These are phyloP conservation scores for Melierax canorus DNA, from an alignment of 2,113 vertebrate species.

Conservation along the genomic window DNA sequence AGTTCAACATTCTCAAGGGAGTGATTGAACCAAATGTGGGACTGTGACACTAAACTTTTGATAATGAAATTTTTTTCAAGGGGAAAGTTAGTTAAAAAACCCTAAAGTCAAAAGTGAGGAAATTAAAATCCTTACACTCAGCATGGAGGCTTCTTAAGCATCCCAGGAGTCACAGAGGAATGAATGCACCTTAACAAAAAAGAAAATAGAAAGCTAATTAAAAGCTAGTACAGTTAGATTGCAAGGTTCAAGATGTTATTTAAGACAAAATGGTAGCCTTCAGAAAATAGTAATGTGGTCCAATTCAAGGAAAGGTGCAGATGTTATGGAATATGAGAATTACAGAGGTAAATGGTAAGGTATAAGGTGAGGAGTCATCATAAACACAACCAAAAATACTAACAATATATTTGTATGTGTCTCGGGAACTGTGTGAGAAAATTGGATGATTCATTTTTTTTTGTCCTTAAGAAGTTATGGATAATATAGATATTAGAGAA, in stretches of 20 bases:
- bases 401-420: background rate
- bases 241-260: background rate
- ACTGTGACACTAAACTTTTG: slow-evolving; percentile 58
- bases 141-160: slow-evolving; percentile 61
- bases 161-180: slow-evolving; percentile 56
- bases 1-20: slow-evolving; percentile 50
- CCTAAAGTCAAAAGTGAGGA: slow-evolving; percentile 56
- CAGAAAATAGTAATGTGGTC: background rate
- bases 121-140: slow-evolving; percentile 66
- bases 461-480: background rate
- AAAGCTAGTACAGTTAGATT: background rate
- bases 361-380: background rate
- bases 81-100: slow-evolving; percentile 34
- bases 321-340: background rate
- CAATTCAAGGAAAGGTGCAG: background rate
- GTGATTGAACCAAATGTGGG: slow-evolving; percentile 31
- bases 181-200: slow-evolving; percentile 61
- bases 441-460: background rate
- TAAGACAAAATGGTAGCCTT: background rate
- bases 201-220: slow-evolving; percentile 27
- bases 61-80: slow-evolving; percentile 47
- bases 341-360: background rate
- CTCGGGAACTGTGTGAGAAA: background rate
- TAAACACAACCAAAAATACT: background rate
- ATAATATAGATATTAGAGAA: background rate